Evolutionary conservation across 2,888 invertebrate species (phyloP), one percentile per base, ranked within the genome.

Genomic region (Lymantria dispar): DNA sequence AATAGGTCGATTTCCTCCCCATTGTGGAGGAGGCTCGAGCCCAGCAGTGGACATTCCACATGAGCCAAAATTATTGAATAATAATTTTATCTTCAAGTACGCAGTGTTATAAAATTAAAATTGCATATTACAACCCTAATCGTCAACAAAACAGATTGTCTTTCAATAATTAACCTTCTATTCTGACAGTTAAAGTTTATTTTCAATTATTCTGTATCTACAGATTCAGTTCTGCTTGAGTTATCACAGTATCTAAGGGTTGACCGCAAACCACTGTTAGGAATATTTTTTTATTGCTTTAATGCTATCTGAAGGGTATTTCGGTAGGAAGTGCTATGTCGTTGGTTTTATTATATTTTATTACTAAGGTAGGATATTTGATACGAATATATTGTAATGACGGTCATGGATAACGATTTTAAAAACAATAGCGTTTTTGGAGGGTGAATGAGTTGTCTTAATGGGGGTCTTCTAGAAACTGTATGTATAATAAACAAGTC

Each of bases 301-400:
- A 51, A 37, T 29, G 33, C n/a, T 42, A 29, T 46, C 47, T 60
- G 51, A 15, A 39, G 72, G 70, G 70, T 66, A 60, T 67, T 67
- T 69, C 60, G 71, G 71, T 15, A 83, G 87, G 87, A 85, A 80
- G 87, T 80, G 73, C 83, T 83, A 74, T 81, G 70, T 85, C 83
- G 85, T 81, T 87, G 80, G 68, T 78, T 80, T 76, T 69, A 76
- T 78, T 79, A 80, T 78, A 78, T 78, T 84, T 80, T 80, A 79
- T 84, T 78, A 68, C 64, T 62, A 56, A 70, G 69, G 62, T 67
- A 62, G 58, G 64, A 60, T 57, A 56, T 62, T 50, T 57, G 52
- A 59, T 56, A 49, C 40, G 15, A 52, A 55, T 55, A 38, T 38
- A 38, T 38, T 38, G 38, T 38, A 12, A 7, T 8, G 8, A 7